phyloP scores from a whole-genome alignment of 2,888 invertebrate genomes.

The Herminia tarsipennalis region DNA sequence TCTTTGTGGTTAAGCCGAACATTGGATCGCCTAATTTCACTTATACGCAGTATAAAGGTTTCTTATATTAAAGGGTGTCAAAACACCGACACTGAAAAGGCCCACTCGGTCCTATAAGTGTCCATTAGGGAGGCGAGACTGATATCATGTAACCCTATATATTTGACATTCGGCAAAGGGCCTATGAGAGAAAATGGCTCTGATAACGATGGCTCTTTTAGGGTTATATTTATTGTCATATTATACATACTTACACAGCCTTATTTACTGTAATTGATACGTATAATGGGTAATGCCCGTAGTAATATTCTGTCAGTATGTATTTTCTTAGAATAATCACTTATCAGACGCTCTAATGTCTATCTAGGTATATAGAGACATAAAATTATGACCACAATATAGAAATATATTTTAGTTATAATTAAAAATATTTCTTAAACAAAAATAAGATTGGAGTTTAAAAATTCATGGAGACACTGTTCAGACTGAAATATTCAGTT shows the following conservation, averaged over 20 bases:
- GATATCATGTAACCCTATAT: constrained; percentile 78
- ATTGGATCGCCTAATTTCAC: neutral
- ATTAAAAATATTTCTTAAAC: constrained; percentile 18
- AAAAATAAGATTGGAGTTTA: constrained; percentile 33
- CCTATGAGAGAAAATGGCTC: constrained; percentile 61
- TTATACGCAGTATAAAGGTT: constrained; percentile 40
- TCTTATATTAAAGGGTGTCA: constrained; percentile 64
- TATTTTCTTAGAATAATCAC: no score
- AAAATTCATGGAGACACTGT: no score
- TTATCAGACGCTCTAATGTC: no score
- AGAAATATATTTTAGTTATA: constrained; percentile 24
- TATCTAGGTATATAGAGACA: no score
- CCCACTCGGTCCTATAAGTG: constrained; percentile 69
- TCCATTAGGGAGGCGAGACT: constrained; percentile 74
- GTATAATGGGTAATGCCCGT: no score
- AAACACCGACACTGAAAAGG: constrained; percentile 61
- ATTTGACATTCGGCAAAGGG: constrained; percentile 71
- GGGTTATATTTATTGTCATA: constrained; percentile 47
- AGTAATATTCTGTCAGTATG: no score
- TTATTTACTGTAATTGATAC: constrained; percentile 28
- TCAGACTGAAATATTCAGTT: constrained; percentile 2
- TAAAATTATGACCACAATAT: constrained; percentile 16
- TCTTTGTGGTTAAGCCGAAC: no score
- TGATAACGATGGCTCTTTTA: constrained; percentile 62
- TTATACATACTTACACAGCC: constrained; percentile 31